Conservation (phyloP, 2,113 vertebrate genomes). For the Onychostruthus taczanowskii region DNA sequence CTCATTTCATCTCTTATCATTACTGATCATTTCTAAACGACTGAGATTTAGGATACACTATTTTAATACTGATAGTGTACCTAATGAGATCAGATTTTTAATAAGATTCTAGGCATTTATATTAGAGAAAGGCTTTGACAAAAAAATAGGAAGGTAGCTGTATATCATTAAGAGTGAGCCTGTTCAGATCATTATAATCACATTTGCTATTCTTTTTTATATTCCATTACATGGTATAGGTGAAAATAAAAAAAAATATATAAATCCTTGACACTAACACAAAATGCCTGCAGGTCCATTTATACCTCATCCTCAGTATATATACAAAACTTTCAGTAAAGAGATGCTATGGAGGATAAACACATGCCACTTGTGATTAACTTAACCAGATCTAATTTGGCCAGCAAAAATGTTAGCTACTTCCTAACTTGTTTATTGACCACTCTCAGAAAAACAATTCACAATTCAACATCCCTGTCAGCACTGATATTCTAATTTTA, state of each 20-base stretch:
- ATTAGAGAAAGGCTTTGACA: background rate
- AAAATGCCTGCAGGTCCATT: background rate
- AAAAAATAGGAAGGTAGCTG: background rate
- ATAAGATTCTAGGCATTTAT: background rate
- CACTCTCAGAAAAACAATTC: background rate
- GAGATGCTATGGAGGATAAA: background rate
- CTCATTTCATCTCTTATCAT: constrained; percentile 31
- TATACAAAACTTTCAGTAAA: background rate
- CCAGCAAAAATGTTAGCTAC: background rate
- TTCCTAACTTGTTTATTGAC: background rate
- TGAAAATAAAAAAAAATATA: background rate
- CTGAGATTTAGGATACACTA: background rate
- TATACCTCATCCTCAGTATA: background rate
- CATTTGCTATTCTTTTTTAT: background rate
- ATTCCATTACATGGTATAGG: background rate
- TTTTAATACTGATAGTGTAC: background rate
- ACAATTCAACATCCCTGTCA: background rate
- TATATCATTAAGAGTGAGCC: background rate
- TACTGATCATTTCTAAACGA: background rate
- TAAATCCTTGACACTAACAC: background rate
- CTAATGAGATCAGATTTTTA: constrained; percentile 29
- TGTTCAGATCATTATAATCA: background rate
- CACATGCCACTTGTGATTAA: background rate
- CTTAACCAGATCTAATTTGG: background rate
- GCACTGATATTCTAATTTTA: background rate